phyloP scores from a whole-genome alignment of 2,888 invertebrate genomes.

The Cosmorhoe ocellata region DNA sequence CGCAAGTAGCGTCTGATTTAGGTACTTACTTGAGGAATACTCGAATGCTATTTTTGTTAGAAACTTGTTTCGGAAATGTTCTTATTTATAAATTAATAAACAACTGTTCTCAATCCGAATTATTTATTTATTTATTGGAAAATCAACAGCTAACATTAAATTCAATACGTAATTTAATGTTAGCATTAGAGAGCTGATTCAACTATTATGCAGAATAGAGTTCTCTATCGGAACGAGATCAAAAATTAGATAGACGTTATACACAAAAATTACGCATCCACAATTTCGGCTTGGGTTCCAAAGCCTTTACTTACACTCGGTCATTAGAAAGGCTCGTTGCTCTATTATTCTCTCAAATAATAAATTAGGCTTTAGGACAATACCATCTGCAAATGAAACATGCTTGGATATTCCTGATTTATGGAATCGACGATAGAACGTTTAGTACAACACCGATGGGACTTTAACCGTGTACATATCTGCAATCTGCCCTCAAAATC shows the following conservation, averaged over 20 bases:
- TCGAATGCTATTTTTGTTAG: conserved; percentile 15
- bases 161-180: too few relatives aligned
- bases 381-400: conserved; percentile 28
- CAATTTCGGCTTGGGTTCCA: background rate
- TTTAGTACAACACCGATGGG: too few relatives aligned
- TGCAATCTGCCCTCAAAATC: too few relatives aligned
- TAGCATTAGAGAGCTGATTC: too few relatives aligned
- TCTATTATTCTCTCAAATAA: conserved; percentile 22
- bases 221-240: too few relatives aligned
- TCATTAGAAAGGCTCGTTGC: conserved; percentile 17
- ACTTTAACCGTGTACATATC: too few relatives aligned
- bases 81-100: background rate
- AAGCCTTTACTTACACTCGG: background rate
- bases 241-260: too few relatives aligned
- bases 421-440: conserved; percentile 27
- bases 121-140: too few relatives aligned
- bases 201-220: too few relatives aligned
- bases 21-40: conserved; percentile 23
- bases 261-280: background rate
- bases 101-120: too few relatives aligned
- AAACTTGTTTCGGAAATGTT: conserved; percentile 6
- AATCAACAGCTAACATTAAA: too few relatives aligned
- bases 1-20: conserved; percentile 8
- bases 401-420: conserved; percentile 38
- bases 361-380: conserved; percentile 25